Evolutionary conservation across 2,113 vertebrate genomes (phyloP).

Genomic region (Chionomys nivalis): DNA sequence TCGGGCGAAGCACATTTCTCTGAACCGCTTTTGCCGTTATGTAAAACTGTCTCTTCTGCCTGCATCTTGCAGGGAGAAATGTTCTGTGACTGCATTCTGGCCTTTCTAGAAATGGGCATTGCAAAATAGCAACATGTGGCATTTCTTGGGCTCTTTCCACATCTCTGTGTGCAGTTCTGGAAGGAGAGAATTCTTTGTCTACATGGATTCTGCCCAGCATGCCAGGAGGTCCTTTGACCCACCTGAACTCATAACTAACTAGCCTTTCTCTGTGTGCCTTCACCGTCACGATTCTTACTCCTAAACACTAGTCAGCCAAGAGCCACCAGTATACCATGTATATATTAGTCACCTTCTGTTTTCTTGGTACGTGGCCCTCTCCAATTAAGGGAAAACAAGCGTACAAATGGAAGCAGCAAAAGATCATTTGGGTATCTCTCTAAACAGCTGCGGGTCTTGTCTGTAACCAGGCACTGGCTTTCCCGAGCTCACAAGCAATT

Average conservation of each 20-base stretch:
- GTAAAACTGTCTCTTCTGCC: not conserved
- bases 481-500: not conserved
- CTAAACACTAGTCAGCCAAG: not conserved
- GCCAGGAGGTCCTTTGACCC: not conserved
- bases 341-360: not conserved
- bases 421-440: not conserved
- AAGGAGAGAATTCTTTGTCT: not conserved
- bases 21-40: constrained; percentile 34
- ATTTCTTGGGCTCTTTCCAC: not conserved
- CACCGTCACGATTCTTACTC: rapidly evolving
- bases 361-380: not conserved
- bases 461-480: not conserved
- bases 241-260: rapidly evolving
- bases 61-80: not conserved
- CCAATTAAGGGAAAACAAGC: not conserved
- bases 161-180: not conserved
- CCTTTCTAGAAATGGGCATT: not conserved
- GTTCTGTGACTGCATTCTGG: not conserved
- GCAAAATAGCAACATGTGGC: not conserved
- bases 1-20: constrained; percentile 42
- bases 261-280: not conserved
- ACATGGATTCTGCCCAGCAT: rapidly evolving
- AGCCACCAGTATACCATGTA: not conserved
- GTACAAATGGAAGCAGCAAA: not conserved
- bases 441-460: not conserved